Evolutionary conservation across 2,113 vertebrate genomes (phyloP), one percentile per base, ranked within the genome.

Genomic region (Tichodroma muraria): DNA sequence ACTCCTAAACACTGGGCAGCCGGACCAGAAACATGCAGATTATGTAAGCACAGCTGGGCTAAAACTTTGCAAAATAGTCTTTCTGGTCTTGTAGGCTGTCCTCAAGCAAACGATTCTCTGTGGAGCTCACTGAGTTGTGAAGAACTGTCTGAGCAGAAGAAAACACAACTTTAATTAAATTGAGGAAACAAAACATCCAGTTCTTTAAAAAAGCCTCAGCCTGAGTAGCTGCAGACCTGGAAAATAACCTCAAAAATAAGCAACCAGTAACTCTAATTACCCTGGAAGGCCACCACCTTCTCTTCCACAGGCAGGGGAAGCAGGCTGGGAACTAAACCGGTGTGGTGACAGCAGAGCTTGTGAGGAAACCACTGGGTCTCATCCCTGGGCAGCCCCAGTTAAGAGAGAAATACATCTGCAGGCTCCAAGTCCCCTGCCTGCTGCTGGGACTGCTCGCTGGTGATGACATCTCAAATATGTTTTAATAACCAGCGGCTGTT

Each of bases 401-500:
- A 60, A 88, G 90, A 35, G 88, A 78, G 82, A 94, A 91, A 95
- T 91, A 85, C 49, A 83, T 95, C 85, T 4, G 49, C 61, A 93
- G 72, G 85, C 91, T 75, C 61, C 64, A 31, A 68, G 76, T 69
- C 84, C 75, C 75, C 92, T 95, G 85, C 88, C 71, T 94, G 85
- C 95, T 84, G 18, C 77, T 87, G 94, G 91, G 93, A 93, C 83
- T 72, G 40, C 89, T 77, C 17, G 2, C 86, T 90, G 94, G 95
- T 92, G 72, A 95, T 96, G 97, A 97, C 97, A 95, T 96, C 89
- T 95, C 88, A 95, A 96, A 96, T 95, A 94, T 89, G 96, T 96
- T 97, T 97, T 97, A 97, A 97, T 97, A 97, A 95, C 95, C 94
- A 93, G 95, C 18, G 79, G 96, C 94, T 97, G 95, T 97, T 97